A percentile compares a stretch with the other conserved stretches of the same genome.
Evolutionary conservation across 1,140 invertebrate genomes (phyloP).

Genomic region (Cydia pomonella): DNA sequence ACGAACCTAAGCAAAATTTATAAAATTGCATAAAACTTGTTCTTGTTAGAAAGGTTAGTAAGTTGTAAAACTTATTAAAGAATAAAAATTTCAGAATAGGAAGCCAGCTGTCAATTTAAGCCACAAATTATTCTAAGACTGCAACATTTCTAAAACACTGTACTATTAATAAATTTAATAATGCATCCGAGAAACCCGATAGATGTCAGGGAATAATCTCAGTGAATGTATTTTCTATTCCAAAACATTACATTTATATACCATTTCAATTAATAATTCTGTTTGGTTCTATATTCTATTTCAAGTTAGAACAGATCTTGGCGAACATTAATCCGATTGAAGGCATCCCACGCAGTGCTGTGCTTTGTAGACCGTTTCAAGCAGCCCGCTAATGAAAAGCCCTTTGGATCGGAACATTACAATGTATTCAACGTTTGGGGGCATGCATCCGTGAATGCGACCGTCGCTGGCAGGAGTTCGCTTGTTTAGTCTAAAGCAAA

Average conservation of each 20-base stretch:
- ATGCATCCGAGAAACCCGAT: not conserved
- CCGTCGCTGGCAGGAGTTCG: constrained; percentile 52
- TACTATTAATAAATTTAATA: too few relatives aligned
- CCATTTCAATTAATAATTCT: constrained; percentile 4
- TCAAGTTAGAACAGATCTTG: constrained; percentile 9
- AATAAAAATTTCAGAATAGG: too few relatives aligned
- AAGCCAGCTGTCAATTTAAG: too few relatives aligned
- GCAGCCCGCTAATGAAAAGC: constrained; percentile 11
- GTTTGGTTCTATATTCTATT: constrained; percentile 2
- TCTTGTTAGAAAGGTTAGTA: too few relatives aligned
- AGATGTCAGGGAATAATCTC: not conserved
- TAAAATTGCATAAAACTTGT: too few relatives aligned
- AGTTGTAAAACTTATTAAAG: too few relatives aligned
- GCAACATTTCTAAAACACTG: too few relatives aligned
- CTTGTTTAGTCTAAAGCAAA: constrained; percentile 62
- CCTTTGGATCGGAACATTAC: constrained; percentile 9
- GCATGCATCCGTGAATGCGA: constrained; percentile 39
- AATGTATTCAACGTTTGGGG: constrained; percentile 27
- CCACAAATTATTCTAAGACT: too few relatives aligned
- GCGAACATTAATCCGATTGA: constrained; percentile 14
- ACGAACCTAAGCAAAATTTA: too few relatives aligned
- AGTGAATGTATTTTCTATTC: not conserved
- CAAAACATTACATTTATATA: not conserved
- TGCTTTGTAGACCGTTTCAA: constrained; percentile 17
- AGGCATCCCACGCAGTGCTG: not conserved